phyloP scores from a whole-genome alignment of 2,113 vertebrate genomes.

The Chaenocephalus aceratus region DNA sequence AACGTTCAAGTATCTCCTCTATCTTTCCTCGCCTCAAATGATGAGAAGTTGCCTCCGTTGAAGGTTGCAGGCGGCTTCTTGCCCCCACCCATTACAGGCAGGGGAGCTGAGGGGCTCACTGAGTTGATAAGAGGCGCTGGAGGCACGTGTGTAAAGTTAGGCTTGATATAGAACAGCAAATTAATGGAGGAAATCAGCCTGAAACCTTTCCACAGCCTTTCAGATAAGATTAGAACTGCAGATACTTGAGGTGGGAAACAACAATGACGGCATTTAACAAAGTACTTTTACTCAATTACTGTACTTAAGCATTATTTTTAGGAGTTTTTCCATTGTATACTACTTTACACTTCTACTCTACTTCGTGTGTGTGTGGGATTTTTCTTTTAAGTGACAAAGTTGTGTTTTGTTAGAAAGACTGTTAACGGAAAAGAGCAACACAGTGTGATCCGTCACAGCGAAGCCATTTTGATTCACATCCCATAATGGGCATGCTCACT shows the following conservation, averaged over 20 bases:
- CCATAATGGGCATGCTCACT: constrained; percentile 45
- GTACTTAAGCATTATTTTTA: no score
- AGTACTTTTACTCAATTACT: no score
- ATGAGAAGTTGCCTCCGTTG: constrained; percentile 49
- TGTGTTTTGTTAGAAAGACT: constrained; percentile 17
- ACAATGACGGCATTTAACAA: not conserved
- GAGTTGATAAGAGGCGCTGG: constrained; percentile 32
- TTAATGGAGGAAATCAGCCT: constrained; percentile 39
- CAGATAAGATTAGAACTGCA: not conserved
- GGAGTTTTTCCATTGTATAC: no score
- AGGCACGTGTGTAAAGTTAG: constrained; percentile 26
- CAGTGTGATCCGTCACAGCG: constrained; percentile 49
- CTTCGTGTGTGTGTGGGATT: no score
- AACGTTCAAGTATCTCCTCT: constrained; percentile 65
- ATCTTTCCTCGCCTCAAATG: constrained; percentile 50
- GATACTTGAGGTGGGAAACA: not conserved
- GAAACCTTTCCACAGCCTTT: constrained; percentile 22
- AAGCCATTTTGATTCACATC: constrained; percentile 60
- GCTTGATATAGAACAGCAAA: constrained; percentile 55
- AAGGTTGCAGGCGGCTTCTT: constrained; percentile 43
- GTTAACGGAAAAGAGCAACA: constrained; percentile 40
- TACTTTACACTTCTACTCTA: no score
- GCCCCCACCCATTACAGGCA: constrained; percentile 3
- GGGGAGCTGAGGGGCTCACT: constrained; percentile 18
- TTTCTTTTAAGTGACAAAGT: constrained; percentile 24